Base-by-base conservation (phyloP, 2,888 invertebrate species). In the Seladonia tumulorum region DNA sequence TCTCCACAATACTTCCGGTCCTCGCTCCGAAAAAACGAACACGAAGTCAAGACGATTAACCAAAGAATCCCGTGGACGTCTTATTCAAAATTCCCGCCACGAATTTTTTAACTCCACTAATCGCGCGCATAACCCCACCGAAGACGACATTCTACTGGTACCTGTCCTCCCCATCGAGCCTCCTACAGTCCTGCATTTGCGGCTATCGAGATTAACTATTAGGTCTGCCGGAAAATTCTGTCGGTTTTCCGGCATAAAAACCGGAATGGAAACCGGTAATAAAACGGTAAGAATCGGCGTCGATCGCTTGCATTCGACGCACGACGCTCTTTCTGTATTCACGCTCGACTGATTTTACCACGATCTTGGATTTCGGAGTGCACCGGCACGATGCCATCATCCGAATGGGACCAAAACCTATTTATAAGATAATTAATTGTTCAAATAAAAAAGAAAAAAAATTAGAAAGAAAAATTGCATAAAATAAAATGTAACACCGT, bases 101-200 rank as follows among this genome's bases (percentile, higher is more conserved):
- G 70, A 42, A 42, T 70, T 42, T n/a, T 70, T 42, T 42, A 22
- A 39, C 22, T n/a, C 42, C 42, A 14, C n/a, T 1, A 42, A 42
- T n/a, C 70, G 70, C 12, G 83, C n/a, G n/a, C n/a, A n/a, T n/a
- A n/a, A n/a, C n/a, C n/a, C n/a, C n/a, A n/a, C n/a, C 91, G 91
- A 92, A 91, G 93, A 92, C 93, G 92, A 90, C 93, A 93, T 93
- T 93, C 93, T 92, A 92, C 87, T 87, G 91, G 91, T 93, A 93
- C 93, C 92, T 93, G 93, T 93, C 92, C 91, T 92, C 91, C 91
- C 91, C 91, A 92, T 92, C 91, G 92, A 91, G 88, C 93, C 93
- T 91, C 91, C 90, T 90, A 91, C 92, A 86, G 92, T 89, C 91
- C 90, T n/a, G 88, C 93, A 89, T 91, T 93, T 90, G 87, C 91